Evolutionary conservation across 2,113 vertebrate genomes (phyloP), one percentile per base, ranked within the genome.

Genomic region (Galbula dea): DNA sequence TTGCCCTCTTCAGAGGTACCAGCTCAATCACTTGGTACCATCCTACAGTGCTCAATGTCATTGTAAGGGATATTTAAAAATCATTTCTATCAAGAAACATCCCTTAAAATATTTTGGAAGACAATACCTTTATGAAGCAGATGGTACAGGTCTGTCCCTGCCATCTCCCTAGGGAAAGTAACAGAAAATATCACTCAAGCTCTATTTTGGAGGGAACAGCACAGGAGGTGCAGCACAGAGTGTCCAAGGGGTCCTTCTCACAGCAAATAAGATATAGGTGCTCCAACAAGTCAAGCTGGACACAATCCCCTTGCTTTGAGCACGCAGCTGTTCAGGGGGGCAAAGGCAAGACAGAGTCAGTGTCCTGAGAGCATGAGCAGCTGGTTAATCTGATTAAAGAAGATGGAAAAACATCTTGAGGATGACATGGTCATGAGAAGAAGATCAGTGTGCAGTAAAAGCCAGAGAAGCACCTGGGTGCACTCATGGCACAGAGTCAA

Each of bases 321-420:
- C 59, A 63, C n/a, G 14, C 57, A 89, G 43, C n/a, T 94, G 48
- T 52, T 4, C 9, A 48, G 26, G 14, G 29, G 15, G 54, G 26
- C 29, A 77, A n/a, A n/a, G n/a, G n/a, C n/a, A n/a, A n/a, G n/a
- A n/a, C 37, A 54, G 45, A 87, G 58, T 52, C 34, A 45, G 82
- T 57, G 68, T 81, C 72, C 74, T 58, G 73, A 91, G 51, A 89
- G 73, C 61, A 34, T 21, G 61, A 94, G 67, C 89, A 94, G 54
- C 89, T 94, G 91, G 63, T 81, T 94, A 96, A 95, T 92, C 91
- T 57, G 82, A 91, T 94, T 95, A 91, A 63, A 86, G 59, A 68
- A 80, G 59, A 68, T 89, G 82, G 91, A 90, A 93, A 91, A 94
- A 83, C 75, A 88, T 89, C 89, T 57, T 83, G 84, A 86, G 72